Evolutionary conservation across 2,113 vertebrate species (phyloP).

Genomic region (Festucalex cinctus): DNA sequence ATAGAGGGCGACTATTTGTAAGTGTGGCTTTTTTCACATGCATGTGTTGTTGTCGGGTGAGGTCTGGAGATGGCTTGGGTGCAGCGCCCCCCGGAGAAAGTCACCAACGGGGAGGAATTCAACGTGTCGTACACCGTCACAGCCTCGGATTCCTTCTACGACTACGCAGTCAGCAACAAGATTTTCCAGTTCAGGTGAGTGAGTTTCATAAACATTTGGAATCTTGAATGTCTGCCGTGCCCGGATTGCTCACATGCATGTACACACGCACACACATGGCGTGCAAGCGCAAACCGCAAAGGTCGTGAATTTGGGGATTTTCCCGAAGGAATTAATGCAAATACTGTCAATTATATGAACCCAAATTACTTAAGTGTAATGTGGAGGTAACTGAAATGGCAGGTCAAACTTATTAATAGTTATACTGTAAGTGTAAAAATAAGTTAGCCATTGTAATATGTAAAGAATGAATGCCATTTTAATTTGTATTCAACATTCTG

Average conservation of each 20-base stretch:
- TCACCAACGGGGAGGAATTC: slow-evolving; percentile 71
- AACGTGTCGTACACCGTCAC: slow-evolving; percentile 71
- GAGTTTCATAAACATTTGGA: slow-evolving; percentile 8
- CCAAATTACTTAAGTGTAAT: background rate
- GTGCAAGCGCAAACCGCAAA: background rate
- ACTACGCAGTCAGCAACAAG: slow-evolving; percentile 67
- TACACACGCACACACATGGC: background rate
- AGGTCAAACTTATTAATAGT: background rate
- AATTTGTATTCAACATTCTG: background rate
- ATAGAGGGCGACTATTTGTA: no score
- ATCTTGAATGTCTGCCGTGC: slow-evolving; percentile 7
- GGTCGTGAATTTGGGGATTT: background rate
- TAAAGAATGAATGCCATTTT: background rate
- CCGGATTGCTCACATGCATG: background rate
- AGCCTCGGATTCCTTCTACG: slow-evolving; percentile 69
- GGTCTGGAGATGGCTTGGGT: slow-evolving; percentile 76
- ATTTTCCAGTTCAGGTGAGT: slow-evolving; percentile 72
- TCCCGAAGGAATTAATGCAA: background rate
- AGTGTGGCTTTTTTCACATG: background rate
- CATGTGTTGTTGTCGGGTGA: slow-evolving; percentile 23
- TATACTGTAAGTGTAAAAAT: no score
- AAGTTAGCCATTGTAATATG: background rate
- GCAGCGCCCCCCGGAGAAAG: slow-evolving; percentile 67
- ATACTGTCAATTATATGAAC: background rate
- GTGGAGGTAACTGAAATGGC: background rate